Percentiles rank a stretch among this genome's conserved stretches.
phyloP scores from a whole-genome alignment of 2,888 invertebrate genomes.

The Imbricaverruca yamaguchii region DNA sequence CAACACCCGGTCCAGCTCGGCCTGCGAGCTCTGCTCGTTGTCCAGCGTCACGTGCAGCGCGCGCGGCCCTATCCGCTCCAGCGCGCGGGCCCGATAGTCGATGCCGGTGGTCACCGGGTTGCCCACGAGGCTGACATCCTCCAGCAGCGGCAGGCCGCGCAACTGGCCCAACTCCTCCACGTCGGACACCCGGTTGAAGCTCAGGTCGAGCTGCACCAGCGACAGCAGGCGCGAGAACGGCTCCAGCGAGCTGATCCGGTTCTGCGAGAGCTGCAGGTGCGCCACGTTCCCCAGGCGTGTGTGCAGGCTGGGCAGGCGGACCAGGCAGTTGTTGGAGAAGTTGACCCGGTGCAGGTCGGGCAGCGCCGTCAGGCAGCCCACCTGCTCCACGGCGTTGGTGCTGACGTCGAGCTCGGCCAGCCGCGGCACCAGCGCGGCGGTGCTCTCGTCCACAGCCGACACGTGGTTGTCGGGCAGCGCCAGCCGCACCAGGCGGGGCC shows the following conservation, averaged over 20 bases:
- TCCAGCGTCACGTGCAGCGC: constrained; percentile 79
- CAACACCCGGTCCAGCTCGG: constrained; percentile 84
- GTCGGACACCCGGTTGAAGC: constrained; percentile 71
- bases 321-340: constrained; percentile 69
- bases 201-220: constrained; percentile 73
- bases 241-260: constrained; percentile 61
- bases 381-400: constrained; percentile 65
- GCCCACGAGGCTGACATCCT: constrained; percentile 75
- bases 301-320: constrained; percentile 66
- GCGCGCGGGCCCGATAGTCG: constrained; percentile 83
- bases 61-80: constrained; percentile 76
- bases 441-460: constrained; percentile 64
- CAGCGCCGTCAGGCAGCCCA: constrained; percentile 67
- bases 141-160: constrained; percentile 74
- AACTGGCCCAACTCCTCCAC: constrained; percentile 73
- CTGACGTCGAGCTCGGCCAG: constrained; percentile 63
- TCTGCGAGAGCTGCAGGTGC: constrained; percentile 75
- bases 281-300: constrained; percentile 79
- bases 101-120: constrained; percentile 78
- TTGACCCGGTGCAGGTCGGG: constrained; percentile 68
- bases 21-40: constrained; percentile 74
- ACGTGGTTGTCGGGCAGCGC: constrained; percentile 46
- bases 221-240: constrained; percentile 79
- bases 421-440: constrained; percentile 58
- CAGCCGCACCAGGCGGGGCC: constrained; percentile 42